phyloP scores from a whole-genome alignment of 2,797 vertebrate species.

The Cyprinodon diabolis region DNA sequence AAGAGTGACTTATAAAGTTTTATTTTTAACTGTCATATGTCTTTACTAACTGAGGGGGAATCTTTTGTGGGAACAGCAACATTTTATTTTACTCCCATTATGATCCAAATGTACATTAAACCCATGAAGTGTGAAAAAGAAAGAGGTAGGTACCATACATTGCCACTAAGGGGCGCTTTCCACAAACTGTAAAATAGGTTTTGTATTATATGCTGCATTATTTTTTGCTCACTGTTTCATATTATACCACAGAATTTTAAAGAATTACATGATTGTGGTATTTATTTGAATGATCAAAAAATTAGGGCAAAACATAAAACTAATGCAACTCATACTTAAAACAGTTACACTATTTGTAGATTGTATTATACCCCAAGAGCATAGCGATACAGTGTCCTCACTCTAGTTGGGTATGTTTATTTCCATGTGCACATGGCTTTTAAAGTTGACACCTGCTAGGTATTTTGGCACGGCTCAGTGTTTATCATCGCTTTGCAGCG shows the following conservation, averaged over 20 bases:
- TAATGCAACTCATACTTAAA: not conserved
- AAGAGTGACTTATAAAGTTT: too few species aligned
- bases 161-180: conserved; percentile 53
- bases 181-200: conserved; percentile 7
- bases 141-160: not conserved
- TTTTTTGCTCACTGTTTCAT: conserved; percentile 1
- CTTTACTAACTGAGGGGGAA: too few species aligned
- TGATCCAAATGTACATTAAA: not conserved
- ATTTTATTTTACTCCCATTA: not conserved
- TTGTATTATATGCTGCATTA: not conserved
- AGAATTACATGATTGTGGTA: not conserved
- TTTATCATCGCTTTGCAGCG: conserved; percentile 49
- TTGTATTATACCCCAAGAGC: not conserved
- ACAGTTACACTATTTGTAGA: fast-evolving
- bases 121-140: not conserved
- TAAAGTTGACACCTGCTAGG: conserved; percentile 50
- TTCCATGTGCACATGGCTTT: conserved; percentile 44
- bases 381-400: not conserved
- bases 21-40: too few species aligned
- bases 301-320: not conserved
- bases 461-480: conserved; percentile 47
- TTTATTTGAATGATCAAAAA: not conserved
- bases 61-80: not conserved
- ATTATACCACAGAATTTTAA: not conserved
- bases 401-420: conserved; percentile 20